phyloP scores from a whole-genome alignment of 2,797 vertebrate species.

The Pteronotus mesoamericanus region DNA sequence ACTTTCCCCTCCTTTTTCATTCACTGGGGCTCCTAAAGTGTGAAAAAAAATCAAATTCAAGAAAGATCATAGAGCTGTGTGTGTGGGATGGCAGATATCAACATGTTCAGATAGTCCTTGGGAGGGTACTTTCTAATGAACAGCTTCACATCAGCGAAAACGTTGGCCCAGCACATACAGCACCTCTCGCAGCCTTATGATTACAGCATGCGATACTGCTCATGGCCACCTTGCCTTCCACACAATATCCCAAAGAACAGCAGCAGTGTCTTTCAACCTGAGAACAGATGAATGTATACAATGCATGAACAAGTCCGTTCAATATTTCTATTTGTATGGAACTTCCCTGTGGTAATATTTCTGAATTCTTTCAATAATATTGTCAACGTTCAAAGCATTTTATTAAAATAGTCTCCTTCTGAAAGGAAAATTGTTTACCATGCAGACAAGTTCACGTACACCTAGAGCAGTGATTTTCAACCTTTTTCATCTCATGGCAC shows the following conservation, averaged over 20 bases:
- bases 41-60: background rate
- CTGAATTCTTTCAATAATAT: conserved; percentile 29
- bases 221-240: background rate
- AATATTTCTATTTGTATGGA: conserved; percentile 10
- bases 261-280: background rate
- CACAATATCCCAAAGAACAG: background rate
- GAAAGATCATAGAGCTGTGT: background rate
- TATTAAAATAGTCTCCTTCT: conserved; percentile 21
- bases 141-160: background rate
- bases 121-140: background rate
- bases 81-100: background rate
- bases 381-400: background rate
- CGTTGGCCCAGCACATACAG: background rate
- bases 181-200: background rate
- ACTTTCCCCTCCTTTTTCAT: background rate
- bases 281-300: background rate
- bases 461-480: background rate
- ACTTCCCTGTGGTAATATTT: background rate
- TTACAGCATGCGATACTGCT: background rate
- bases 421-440: conserved; percentile 16
- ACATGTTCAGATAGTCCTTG: background rate
- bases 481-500: background rate
- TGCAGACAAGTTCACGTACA: background rate
- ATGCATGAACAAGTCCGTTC: background rate
- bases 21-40: background rate